Evolutionary conservation across 1,140 invertebrate species (phyloP).

Genomic region (Notospermus geniculatus): DNA sequence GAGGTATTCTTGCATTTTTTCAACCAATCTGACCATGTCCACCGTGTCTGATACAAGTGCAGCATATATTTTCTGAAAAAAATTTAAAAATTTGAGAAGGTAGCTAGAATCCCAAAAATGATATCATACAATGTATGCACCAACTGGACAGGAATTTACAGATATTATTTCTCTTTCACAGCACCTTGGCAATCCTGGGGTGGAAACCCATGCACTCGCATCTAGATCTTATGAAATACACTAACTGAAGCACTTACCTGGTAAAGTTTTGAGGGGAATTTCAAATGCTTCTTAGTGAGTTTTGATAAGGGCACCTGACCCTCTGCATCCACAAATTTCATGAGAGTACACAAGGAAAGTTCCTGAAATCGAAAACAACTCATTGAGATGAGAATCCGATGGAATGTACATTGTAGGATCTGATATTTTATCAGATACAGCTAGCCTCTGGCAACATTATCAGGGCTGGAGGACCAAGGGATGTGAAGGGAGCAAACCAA

Average conservation of each 20-base stretch:
- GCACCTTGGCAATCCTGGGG: too few relatives aligned
- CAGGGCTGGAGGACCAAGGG: too few relatives aligned
- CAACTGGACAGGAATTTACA: too few relatives aligned
- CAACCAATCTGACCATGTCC: conserved; percentile 59
- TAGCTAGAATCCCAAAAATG: too few relatives aligned
- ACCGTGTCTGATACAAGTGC: conserved; percentile 60
- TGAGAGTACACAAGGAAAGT: conserved; percentile 32
- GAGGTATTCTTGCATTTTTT: conserved; percentile 65
- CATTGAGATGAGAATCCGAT: conserved; percentile 2
- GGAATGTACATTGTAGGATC: background rate
- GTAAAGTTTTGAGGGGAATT: conserved; percentile 33
- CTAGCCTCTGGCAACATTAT: too few relatives aligned
- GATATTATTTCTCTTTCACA: too few relatives aligned
- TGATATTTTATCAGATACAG: background rate
- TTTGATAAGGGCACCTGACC: conserved; percentile 31
- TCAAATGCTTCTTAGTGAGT: conserved; percentile 9
- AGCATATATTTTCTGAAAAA: conserved; percentile 55
- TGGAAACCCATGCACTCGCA: background rate
- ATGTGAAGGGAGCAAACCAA: too few relatives aligned
- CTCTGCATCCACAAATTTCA: conserved; percentile 42
- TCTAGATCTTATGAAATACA: background rate
- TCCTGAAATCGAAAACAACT: conserved; percentile 33
- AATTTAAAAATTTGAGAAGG: conserved; percentile 9
- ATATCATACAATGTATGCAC: too few relatives aligned
- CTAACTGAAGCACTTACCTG: conserved; percentile 24